Conservation (phyloP, 2,113 vertebrate genomes). For the Erpornis zantholeuca region DNA sequence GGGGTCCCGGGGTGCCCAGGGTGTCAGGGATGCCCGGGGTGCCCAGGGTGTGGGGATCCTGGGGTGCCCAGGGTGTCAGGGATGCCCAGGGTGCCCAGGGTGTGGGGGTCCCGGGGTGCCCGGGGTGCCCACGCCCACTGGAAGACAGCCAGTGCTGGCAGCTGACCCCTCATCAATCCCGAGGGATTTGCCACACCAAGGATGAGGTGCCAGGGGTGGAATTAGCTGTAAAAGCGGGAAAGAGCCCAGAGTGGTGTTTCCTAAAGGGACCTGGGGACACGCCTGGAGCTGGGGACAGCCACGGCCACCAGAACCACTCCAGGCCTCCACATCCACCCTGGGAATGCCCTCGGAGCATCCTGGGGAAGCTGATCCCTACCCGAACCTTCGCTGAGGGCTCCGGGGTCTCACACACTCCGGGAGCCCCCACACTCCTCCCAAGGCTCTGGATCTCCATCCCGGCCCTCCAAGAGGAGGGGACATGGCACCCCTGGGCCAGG, state of each 20-base stretch:
- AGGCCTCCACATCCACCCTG: rapidly evolving
- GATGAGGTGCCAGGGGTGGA: neutral
- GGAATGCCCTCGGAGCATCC: neutral
- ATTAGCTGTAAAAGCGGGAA: rapidly evolving
- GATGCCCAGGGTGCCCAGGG: neutral
- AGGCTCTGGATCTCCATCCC: neutral
- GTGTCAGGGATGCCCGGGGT: no score
- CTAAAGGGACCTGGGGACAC: neutral
- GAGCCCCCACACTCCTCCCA: rapidly evolving
- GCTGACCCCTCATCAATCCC: rapidly evolving
- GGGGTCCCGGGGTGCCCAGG: neutral
- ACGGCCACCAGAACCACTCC: neutral
- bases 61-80: no score
- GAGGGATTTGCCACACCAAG: neutral
- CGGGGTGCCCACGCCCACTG: neutral
- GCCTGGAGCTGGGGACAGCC: neutral
- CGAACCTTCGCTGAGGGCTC: neutral
- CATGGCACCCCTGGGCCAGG: rapidly evolving
- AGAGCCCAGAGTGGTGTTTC: neutral
- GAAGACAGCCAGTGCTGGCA: neutral
- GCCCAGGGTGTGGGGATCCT: no score
- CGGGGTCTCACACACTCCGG: rapidly evolving
- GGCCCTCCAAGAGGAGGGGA: rapidly evolving
- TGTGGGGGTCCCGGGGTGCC: neutral
- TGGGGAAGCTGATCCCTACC: rapidly evolving